These are phyloP conservation scores for Myotis lucifugus DNA, from an alignment of 2,113 vertebrate species.

Conservation along the genomic window DNA sequence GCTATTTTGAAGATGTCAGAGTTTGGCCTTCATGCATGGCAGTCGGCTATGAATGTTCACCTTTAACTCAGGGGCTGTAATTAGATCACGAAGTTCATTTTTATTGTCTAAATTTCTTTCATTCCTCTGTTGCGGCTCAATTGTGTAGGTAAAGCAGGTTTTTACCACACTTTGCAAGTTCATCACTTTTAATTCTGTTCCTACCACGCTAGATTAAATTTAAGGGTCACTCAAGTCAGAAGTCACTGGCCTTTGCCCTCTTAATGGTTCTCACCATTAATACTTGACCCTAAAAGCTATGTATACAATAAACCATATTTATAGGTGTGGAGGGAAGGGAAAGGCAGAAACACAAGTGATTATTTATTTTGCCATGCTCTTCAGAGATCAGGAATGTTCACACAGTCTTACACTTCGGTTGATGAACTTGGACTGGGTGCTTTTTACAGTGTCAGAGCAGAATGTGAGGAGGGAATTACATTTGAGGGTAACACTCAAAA, in stretches of 20 bases:
- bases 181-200: slow-evolving; percentile 83
- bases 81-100: slow-evolving; percentile 84
- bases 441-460: slow-evolving; percentile 17
- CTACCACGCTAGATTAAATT: slow-evolving; percentile 85
- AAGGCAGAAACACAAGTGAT: slow-evolving; percentile 74
- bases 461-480: background rate
- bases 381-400: slow-evolving; percentile 78
- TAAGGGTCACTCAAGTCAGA: slow-evolving; percentile 85
- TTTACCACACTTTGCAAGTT: slow-evolving; percentile 83
- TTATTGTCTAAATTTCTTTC: slow-evolving; percentile 85
- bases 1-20: slow-evolving; percentile 84
- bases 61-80: slow-evolving; percentile 83
- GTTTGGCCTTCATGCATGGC: slow-evolving; percentile 76
- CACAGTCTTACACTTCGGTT: slow-evolving; percentile 67
- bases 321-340: slow-evolving; percentile 70
- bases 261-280: slow-evolving; percentile 86
- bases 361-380: slow-evolving; percentile 80
- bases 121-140: slow-evolving; percentile 81
- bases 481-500: background rate
- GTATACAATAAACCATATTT: slow-evolving; percentile 85
- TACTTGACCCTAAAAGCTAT: slow-evolving; percentile 74
- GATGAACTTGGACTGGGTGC: slow-evolving; percentile 54
- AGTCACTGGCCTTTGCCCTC: slow-evolving; percentile 85
- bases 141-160: slow-evolving; percentile 79
- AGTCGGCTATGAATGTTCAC: slow-evolving; percentile 82